Base-by-base conservation (phyloP, 2,797 vertebrate genomes). In the Momotus momota region DNA sequence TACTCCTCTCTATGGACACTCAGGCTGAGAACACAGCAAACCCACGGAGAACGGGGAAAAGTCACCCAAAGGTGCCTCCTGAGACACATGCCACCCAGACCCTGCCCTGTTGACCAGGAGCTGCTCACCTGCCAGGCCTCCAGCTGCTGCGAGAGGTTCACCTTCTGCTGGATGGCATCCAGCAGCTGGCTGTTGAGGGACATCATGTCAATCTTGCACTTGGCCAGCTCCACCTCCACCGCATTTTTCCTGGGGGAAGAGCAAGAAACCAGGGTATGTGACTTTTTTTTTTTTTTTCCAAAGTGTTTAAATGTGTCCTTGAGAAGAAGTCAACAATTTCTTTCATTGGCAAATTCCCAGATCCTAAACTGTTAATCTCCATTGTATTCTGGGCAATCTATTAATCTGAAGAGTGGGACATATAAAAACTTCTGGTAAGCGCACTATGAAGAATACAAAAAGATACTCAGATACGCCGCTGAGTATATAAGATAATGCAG, bases 141-240 rank as follows among this genome's bases (percentile, higher is more conserved):
- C 95, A 99, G 98, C 98, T 99, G 99, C 98, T 99, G 99, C 0
- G 99, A 99, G 97, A 99, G 98, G 97, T 99, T 99, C 96, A 99
- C 98, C 95, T 99, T 99, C 98, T 99, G 99, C 98, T 99, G 99
- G 97, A 99, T 99, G 96, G 99, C 99, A 0, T 99, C 99, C 97
- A 99, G 98, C 86, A 99, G 98, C 95, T 99, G 99, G 97, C 98
- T 99, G 93, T 99, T 99, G 87, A 99, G 98, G 97, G 99, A 99
- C 99, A 99, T 99, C 98, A 99, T 99, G 98, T 99, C 99, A 41
- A 99, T 99, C 98, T 99, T 99, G 98, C 99, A 99, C 96, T 99
- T 99, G 88, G 99, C 98, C 83, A 99, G 97, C 97, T 99, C 99
- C 98, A 99, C 98, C 97, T 99, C 99, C 97, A 99, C 98, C 0